Conservation (phyloP, 1,140 invertebrate genomes). For the Uloborus diversus region DNA sequence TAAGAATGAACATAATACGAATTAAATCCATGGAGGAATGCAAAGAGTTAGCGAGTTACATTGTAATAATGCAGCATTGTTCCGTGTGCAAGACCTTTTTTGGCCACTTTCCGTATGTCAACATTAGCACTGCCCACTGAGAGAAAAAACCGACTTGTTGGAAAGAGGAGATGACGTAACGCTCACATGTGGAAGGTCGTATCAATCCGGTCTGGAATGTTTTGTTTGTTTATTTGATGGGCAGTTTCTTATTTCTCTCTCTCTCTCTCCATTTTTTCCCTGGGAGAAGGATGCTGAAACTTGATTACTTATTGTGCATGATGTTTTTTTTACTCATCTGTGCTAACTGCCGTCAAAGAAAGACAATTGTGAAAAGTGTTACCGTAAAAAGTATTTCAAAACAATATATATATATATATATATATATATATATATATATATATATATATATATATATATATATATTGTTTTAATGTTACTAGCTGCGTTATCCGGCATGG, state of each 20-base stretch:
- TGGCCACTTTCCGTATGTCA: neutral
- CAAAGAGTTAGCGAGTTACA: neutral
- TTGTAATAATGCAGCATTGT: too few relatives aligned
- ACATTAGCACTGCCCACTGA: neutral
- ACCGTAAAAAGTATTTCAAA: too few relatives aligned
- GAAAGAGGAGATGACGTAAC: slow-evolving; percentile 13
- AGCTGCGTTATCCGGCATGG: too few relatives aligned
- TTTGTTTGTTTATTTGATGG: neutral
- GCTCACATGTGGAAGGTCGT: slow-evolving; percentile 38
- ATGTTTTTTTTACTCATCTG: neutral
- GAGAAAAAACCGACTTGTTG: neutral
- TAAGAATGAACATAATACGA: neutral
- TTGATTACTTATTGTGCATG: too few relatives aligned
- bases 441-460: too few relatives aligned
- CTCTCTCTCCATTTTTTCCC: neutral
- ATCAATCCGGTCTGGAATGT: slow-evolving; percentile 37
- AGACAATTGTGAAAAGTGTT: too few relatives aligned
- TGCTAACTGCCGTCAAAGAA: neutral
- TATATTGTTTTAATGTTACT: too few relatives aligned
- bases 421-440: too few relatives aligned
- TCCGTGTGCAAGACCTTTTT: neutral
- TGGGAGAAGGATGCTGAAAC: too few relatives aligned
- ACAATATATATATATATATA: too few relatives aligned
- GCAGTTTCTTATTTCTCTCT: neutral
- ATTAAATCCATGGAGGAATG: neutral